Percentiles rank a stretch among this genome's conserved stretches.
Conservation (phyloP, 2,797 vertebrate species). For the Hapalemur alaotrensis region DNA sequence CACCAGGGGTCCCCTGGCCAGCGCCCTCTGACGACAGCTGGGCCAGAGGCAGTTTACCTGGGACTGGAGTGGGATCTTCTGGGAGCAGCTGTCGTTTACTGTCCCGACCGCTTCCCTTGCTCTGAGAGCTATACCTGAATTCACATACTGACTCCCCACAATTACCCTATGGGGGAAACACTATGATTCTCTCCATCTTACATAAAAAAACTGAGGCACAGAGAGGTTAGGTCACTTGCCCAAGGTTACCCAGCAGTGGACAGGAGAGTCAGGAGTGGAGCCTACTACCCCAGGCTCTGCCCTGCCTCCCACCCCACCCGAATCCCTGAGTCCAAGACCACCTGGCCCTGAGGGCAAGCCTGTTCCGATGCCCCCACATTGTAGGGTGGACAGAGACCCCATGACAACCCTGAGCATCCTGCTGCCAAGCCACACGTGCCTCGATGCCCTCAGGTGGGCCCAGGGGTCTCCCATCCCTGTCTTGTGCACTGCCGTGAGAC, state of each 20-base stretch:
- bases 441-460: not conserved
- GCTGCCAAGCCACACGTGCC: not conserved
- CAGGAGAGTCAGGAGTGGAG: not conserved
- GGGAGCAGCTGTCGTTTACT: accelerated
- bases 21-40: not conserved
- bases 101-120: accelerated
- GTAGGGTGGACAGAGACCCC: not conserved
- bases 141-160: not conserved
- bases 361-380: no score
- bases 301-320: not conserved
- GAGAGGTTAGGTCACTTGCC: not conserved
- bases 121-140: accelerated
- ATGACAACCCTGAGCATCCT: not conserved
- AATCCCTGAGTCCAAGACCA: not conserved
- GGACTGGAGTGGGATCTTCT: not conserved
- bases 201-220: not conserved
- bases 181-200: not conserved
- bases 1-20: no score
- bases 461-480: not conserved
- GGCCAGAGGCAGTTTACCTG: not conserved
- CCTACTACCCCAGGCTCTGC: not conserved
- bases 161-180: not conserved
- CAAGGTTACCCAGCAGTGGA: not conserved
- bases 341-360: not conserved
- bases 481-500: accelerated